Evolutionary conservation across 2,888 invertebrate species (phyloP), one percentile per base, ranked within the genome.

Genomic region (Heliconius ethilla): DNA sequence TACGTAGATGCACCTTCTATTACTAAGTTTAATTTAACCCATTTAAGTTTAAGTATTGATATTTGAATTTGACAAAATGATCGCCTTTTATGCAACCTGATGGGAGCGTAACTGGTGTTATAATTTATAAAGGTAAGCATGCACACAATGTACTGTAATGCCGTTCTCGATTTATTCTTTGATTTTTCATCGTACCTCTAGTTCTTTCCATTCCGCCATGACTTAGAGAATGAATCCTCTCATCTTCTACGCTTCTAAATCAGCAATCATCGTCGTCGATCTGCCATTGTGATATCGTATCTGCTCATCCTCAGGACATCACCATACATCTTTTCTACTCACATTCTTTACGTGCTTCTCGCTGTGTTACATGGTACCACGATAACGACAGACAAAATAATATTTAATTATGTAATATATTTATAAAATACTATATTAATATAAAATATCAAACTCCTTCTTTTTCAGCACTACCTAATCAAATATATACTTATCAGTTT

Each of bases 81-180:
- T 93, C 92, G 89, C 94, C 93, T 93, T 94, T 94, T 94, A 93
- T 94, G 94, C 94, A 93, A 93, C 93, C 93, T 89, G 87, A 89
- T 90, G 92, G 93, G 91, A 91, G 93, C 93, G 92, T 94, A 94
- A 94, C 88, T 93, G 93, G 93, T 93, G 91, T 92, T 90, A 90
- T 92, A 91, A 92, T 92, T 92, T 91, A 89, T 90, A 90, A 93
- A 94, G 94, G 94, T 94, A 94, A 94, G 94, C 94, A 93, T 93
- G 93, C 92, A 93, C 91, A 91, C 87, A 89, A 91, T 91, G 91
- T 92, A 91, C 88, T 86, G 87, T 81, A 88, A 85, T 83, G 85
- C 85, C 85, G 83, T 86, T 83, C 83, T 85, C 83, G 82, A 78
- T 82, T 81, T 74, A 27, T 37, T 63, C 22, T 79, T 82, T 79